Conservation (phyloP, 2,113 vertebrate genomes). For the Hydrochoerus hydrochaeris region DNA sequence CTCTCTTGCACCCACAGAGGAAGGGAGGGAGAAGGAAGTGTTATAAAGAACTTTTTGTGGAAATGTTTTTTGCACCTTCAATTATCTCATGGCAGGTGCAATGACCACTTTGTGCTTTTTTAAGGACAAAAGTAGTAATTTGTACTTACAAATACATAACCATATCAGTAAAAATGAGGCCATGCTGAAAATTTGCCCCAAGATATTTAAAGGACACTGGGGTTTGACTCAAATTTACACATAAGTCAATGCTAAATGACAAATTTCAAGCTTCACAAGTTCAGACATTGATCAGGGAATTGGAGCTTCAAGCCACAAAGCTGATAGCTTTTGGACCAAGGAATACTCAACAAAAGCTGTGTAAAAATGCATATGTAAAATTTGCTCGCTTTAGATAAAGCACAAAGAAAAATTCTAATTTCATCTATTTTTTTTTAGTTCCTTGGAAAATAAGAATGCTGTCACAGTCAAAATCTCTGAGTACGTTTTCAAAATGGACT, state of each 20-base stretch:
- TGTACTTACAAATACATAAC: conserved; percentile 73
- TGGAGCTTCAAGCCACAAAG: conserved; percentile 66
- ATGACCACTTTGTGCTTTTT: conserved; percentile 71
- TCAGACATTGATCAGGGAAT: conserved; percentile 71
- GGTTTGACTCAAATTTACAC: conserved; percentile 74
- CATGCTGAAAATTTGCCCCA: conserved; percentile 72
- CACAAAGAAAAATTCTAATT: conserved; percentile 61
- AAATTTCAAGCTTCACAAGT: conserved; percentile 77
- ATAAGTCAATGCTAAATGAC: conserved; percentile 74
- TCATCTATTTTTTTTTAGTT: conserved; percentile 38
- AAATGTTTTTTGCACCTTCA: conserved; percentile 70
- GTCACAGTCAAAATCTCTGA: conserved; percentile 35
- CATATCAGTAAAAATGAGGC: conserved; percentile 67
- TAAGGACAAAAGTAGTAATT: conserved; percentile 73
- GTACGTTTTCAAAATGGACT: conserved; percentile 38
- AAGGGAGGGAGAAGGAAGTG: not conserved
- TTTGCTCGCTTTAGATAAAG: conserved; percentile 48
- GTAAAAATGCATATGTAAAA: conserved; percentile 61
- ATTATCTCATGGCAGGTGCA: conserved; percentile 68
- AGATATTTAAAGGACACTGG: conserved; percentile 71
- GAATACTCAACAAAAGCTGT: conserved; percentile 64
- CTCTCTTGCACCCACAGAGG: conserved; percentile 29
- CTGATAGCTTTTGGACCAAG: conserved; percentile 59
- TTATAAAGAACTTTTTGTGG: conserved; percentile 66
- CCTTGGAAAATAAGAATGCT: conserved; percentile 50